phyloP scores from a whole-genome alignment of 2,113 vertebrate species.

The Lampris megalopsis region DNA sequence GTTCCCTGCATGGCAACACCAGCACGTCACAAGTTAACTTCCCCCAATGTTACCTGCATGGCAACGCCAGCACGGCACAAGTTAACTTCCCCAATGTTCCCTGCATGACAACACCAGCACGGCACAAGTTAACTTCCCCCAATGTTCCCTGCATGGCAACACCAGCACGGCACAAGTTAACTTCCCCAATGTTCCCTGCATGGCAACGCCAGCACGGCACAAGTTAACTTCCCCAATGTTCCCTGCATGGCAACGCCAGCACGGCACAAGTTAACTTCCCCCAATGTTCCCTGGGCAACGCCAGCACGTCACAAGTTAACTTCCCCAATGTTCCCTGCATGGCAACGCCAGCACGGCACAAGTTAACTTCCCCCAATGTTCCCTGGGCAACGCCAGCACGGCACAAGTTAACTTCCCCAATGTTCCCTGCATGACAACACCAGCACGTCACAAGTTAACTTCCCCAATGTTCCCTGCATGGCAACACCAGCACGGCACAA shows the following conservation, averaged over 20 bases:
- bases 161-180: constrained; percentile 51
- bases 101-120: not conserved
- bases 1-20: constrained; percentile 17
- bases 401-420: constrained; percentile 69
- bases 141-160: constrained; percentile 37
- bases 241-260: not conserved
- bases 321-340: constrained; percentile 59
- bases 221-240: constrained; percentile 72
- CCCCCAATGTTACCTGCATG: constrained; percentile 52
- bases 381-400: not conserved
- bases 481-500: constrained; percentile 4
- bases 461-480: constrained; percentile 55
- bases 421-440: constrained; percentile 23
- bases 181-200: constrained; percentile 63
- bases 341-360: not conserved
- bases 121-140: constrained; percentile 67
- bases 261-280: constrained; percentile 65
- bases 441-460: constrained; percentile 57
- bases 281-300: constrained; percentile 45
- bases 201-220: not conserved
- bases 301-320: constrained; percentile 54
- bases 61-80: constrained; percentile 9
- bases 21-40: constrained; percentile 60
- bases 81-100: constrained; percentile 71
- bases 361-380: constrained; percentile 72